These are phyloP conservation scores for Cynopterus sphinx DNA, from an alignment of 2,797 vertebrate genomes.

Conservation along the genomic window DNA sequence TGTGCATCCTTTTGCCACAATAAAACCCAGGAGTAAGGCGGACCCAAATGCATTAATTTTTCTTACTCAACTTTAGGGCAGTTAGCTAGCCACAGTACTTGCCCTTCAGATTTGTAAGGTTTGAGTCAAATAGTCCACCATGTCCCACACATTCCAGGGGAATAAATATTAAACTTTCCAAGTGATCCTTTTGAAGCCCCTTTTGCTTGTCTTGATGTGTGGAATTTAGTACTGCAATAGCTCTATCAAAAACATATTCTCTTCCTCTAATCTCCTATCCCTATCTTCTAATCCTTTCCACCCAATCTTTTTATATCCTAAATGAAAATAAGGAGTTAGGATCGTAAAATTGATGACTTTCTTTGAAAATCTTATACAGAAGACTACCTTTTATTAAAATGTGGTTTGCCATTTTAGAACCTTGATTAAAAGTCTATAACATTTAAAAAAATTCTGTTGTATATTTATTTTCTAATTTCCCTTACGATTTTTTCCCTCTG, in stretches of 20 bases:
- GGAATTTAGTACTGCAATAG: not conserved
- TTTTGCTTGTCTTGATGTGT: not conserved
- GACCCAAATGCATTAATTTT: not conserved
- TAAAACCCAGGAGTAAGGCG: not conserved
- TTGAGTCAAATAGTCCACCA: not conserved
- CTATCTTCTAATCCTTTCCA: not conserved
- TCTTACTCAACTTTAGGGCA: not conserved
- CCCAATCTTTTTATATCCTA: not conserved
- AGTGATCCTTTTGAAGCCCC: not conserved
- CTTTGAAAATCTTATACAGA: not conserved
- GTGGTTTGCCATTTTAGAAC: not conserved
- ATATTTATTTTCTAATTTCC: not conserved
- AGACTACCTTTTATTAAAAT: not conserved
- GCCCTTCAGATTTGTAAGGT: not conserved
- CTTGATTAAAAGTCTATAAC: not conserved
- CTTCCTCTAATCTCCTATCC: not conserved
- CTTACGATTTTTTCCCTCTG: not conserved
- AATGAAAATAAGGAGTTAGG: not conserved
- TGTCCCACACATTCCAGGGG: not conserved
- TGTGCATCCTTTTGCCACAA: not conserved
- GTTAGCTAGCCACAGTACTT: not conserved
- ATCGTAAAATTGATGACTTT: not conserved
- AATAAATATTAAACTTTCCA: not conserved
- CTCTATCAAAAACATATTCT: not conserved
- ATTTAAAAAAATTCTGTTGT: not conserved